Conservation (phyloP, 1,140 invertebrate genomes). For the Pissodes strobi region DNA sequence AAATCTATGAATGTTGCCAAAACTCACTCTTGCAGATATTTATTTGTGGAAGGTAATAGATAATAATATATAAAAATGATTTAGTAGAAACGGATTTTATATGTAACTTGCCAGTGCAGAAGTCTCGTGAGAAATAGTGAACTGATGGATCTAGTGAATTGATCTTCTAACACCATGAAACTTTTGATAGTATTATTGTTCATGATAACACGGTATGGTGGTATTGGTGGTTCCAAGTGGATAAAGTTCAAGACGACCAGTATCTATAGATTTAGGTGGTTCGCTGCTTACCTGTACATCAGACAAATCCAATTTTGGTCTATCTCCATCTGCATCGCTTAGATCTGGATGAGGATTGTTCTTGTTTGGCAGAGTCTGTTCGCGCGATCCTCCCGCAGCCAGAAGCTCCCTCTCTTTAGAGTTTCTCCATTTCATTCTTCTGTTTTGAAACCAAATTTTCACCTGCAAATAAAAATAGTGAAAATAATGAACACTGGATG, state of each 20-base stretch:
- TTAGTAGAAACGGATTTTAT: no score
- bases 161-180: no score
- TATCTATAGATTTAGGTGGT: no score
- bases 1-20: no score
- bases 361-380: constrained; percentile 94
- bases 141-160: background rate
- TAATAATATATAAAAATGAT: no score
- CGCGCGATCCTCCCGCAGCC: constrained; percentile 87
- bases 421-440: constrained; percentile 96
- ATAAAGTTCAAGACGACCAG: no score
- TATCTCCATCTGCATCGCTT: constrained; percentile 84
- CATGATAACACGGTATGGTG: no score
- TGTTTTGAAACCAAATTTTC: constrained; percentile 96
- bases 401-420: constrained; percentile 94
- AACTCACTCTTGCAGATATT: no score
- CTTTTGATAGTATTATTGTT: background rate
- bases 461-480: constrained; percentile 72
- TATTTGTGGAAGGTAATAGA: no score
- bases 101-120: no score
- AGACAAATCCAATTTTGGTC: constrained; percentile 65
- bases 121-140: background rate
- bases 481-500: no score
- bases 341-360: constrained; percentile 96
- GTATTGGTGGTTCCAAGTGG: no score
- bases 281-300: constrained; percentile 48